phyloP scores from a whole-genome alignment of 1,140 invertebrate species.

The Sycophaga agraensis region DNA sequence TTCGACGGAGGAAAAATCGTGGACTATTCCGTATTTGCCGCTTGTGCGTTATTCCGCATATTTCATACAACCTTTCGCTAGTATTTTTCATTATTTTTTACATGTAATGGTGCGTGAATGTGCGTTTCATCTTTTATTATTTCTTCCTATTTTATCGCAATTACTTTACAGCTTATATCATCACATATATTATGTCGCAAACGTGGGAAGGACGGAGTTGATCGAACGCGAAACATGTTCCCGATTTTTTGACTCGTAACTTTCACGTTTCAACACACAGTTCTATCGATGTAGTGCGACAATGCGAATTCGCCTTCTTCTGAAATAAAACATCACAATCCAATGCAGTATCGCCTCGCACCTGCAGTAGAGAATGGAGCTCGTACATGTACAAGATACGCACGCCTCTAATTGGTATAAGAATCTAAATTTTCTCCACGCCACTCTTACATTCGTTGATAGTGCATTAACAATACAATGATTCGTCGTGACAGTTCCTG shows the following conservation, averaged over 20 bases:
- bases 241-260: not conserved
- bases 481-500: too few species aligned
- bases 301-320: not conserved
- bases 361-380: too few species aligned
- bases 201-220: slow-evolving; percentile 28
- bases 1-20: slow-evolving; percentile 20
- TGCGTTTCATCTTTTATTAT: not conserved
- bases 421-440: too few species aligned
- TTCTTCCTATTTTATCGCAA: not conserved
- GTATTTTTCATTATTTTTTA: not conserved
- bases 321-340: not conserved
- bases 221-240: slow-evolving; percentile 10
- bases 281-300: not conserved
- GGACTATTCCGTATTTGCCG: not conserved
- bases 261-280: not conserved
- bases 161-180: not conserved
- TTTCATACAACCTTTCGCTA: slow-evolving; percentile 16
- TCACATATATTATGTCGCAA: slow-evolving; percentile 7
- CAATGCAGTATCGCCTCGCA: not conserved
- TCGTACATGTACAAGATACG: too few species aligned
- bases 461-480: too few species aligned
- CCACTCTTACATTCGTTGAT: too few species aligned
- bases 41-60: not conserved
- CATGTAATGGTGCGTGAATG: not conserved
- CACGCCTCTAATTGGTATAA: too few species aligned